Evolutionary conservation across 2,113 vertebrate species (phyloP).

Genomic region (Martes martes): DNA sequence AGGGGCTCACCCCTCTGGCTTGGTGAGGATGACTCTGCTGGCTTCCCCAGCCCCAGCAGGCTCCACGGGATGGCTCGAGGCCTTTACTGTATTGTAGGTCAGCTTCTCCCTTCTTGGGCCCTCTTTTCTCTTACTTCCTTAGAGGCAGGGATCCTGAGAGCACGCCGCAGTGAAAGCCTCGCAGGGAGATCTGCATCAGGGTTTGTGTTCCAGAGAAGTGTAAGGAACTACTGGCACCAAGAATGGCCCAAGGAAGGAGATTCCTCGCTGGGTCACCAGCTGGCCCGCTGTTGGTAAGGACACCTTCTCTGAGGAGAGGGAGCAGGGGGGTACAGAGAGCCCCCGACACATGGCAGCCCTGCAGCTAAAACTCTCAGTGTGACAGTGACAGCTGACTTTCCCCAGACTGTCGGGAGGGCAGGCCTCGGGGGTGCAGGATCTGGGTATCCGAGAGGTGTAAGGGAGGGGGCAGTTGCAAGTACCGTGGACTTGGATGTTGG

Average conservation of each 20-base stretch:
- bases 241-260: background rate
- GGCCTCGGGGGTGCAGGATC: rapidly evolving
- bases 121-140: background rate
- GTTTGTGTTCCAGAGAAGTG: background rate
- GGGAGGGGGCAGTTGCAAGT: background rate
- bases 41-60: background rate
- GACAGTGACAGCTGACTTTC: too few species aligned
- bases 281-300: rapidly evolving
- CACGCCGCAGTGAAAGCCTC: background rate
- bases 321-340: background rate
- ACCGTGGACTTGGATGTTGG: background rate
- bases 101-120: background rate
- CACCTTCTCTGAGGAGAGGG: too few species aligned
- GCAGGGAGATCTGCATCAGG: background rate
- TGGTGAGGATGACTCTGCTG: background rate
- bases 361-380: background rate
- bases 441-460: background rate
- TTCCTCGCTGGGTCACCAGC: background rate
- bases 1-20: background rate
- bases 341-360: too few species aligned
- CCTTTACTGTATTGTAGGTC: background rate
- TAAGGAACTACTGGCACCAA: background rate
- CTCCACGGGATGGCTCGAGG: background rate
- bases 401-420: background rate
- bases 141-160: background rate